Percentiles rank a stretch among this genome's conserved stretches.
phyloP scores from a whole-genome alignment of 2,113 vertebrate genomes.

The Daboia siamensis region DNA sequence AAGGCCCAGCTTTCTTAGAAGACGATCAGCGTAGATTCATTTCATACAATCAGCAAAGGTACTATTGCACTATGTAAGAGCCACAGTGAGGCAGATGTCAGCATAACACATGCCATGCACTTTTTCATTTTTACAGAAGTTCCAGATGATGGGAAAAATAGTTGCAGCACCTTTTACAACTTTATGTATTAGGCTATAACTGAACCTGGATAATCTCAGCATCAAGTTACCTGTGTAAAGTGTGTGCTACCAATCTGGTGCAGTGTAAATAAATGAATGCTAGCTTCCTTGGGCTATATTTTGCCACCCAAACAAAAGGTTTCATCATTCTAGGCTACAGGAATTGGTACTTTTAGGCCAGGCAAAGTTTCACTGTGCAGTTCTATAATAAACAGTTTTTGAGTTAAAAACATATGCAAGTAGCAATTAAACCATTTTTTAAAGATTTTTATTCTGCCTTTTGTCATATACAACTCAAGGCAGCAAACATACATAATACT shows the following conservation, averaged over 20 bases:
- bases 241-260: not conserved
- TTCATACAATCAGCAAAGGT: not conserved
- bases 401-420: not conserved
- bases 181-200: not conserved
- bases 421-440: not conserved
- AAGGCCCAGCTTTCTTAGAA: not conserved
- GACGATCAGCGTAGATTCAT: too few relatives aligned
- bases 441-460: not conserved
- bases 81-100: too few relatives aligned
- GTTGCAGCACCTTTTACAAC: not conserved
- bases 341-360: not conserved
- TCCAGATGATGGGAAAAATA: not conserved
- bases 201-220: not conserved
- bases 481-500: not conserved
- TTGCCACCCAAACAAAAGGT: not conserved
- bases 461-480: not conserved
- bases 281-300: not conserved
- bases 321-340: not conserved
- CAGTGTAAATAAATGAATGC: not conserved
- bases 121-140: too few relatives aligned
- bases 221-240: not conserved
- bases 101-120: too few relatives aligned
- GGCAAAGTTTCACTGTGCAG: not conserved
- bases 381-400: not conserved
- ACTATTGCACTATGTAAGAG: too few relatives aligned